A percentile compares a stretch with the other conserved stretches of the same genome.
phyloP scores from a whole-genome alignment of 2,113 vertebrate species.

The Todiramphus saurophagus region DNA sequence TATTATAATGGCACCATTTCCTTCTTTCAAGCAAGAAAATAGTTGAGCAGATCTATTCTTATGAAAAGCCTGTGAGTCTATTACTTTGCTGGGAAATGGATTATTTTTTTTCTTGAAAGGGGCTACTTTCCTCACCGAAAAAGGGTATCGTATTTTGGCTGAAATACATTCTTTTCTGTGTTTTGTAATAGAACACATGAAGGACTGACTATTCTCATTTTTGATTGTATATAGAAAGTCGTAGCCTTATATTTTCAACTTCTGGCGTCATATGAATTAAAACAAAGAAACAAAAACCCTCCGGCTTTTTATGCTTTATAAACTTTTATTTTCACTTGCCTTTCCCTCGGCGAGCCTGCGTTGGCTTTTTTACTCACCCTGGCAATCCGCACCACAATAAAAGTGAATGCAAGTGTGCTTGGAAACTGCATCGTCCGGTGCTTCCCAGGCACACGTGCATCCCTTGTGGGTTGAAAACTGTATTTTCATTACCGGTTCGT shows the following conservation, averaged over 20 bases:
- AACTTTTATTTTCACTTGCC: neutral
- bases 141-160: neutral
- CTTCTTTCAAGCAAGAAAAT: conserved; percentile 11
- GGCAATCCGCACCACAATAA: rapidly evolving
- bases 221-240: neutral
- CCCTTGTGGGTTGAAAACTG: neutral
- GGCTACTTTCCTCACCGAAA: neutral
- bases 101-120: neutral
- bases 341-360: neutral
- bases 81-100: neutral
- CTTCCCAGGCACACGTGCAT: neutral
- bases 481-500: neutral
- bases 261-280: neutral
- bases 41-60: neutral
- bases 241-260: neutral
- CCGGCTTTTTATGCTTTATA: neutral
- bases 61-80: neutral
- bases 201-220: neutral
- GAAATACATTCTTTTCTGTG: neutral
- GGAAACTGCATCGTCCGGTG: neutral
- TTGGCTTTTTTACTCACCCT: neutral
- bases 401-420: neutral
- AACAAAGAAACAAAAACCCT: neutral
- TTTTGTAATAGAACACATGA: neutral
- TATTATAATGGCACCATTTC: neutral